A percentile compares a stretch with the other conserved stretches of the same genome.
Conservation (phyloP, 2,113 vertebrate species). For the Megaceryle maxima region DNA sequence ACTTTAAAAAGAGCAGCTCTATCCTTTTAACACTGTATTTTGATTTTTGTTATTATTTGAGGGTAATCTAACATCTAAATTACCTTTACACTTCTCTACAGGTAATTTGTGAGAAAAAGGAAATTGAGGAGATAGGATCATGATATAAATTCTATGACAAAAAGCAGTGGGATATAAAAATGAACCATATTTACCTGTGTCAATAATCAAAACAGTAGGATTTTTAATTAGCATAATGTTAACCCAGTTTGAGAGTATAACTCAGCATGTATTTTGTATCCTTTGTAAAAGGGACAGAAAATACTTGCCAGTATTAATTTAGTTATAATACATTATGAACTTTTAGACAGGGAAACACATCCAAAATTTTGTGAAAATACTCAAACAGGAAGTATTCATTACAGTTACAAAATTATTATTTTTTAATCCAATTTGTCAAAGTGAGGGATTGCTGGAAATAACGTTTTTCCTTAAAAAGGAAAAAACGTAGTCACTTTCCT, state of each 20-base stretch:
- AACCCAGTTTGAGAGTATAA: not conserved
- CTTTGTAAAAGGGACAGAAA: not conserved
- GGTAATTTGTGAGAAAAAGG: not conserved
- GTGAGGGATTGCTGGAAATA: not conserved
- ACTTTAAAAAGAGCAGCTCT: not conserved
- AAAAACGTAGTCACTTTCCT: not conserved
- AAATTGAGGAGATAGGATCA: not conserved
- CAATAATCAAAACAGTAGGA: not conserved
- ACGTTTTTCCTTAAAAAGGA: not conserved
- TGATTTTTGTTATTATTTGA: not conserved
- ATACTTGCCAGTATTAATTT: not conserved
- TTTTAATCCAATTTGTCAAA: not conserved
- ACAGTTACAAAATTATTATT: not conserved
- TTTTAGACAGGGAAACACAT: not conserved
- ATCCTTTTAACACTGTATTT: not conserved
- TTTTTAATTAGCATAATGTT: not conserved
- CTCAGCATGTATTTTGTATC: not conserved
- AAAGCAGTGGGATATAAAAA: not conserved
- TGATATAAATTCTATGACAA: not conserved
- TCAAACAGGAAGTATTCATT: not conserved
- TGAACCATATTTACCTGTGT: not conserved
- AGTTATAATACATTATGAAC: not conserved
- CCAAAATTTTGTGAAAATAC: not conserved
- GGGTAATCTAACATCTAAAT: not conserved
- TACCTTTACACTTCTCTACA: not conserved